Base-by-base conservation (phyloP, 2,888 invertebrate genomes). In the Cybosia mesomella region DNA sequence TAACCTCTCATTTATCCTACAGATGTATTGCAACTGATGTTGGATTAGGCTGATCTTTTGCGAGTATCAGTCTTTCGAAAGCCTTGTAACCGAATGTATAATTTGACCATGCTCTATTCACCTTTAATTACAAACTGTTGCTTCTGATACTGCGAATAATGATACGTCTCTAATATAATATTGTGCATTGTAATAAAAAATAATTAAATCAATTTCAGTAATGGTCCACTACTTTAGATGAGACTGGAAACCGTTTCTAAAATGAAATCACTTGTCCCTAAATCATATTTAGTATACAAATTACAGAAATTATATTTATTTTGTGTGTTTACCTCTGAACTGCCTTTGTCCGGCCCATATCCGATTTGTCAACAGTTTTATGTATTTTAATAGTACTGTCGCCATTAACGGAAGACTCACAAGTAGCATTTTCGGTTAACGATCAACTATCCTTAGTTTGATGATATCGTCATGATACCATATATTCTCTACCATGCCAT, bases 71-170 rank as follows among this genome's bases (percentile, higher is more conserved):
- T 63, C 76, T 84, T 85, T 85, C 84, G 81, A 79, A 84, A 85
- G 79, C 74, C 72, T 71, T 71, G 76, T 73, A 75, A 67, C 57
- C 22, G 60, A 58, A 59, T 73, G 68, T 77, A 83, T 83, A 83
- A 84, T 77, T 70, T 77, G 83, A 75, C 83, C 83, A 84, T 75
- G 74, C 81, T 85, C 70, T 76, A 70, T 85, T 82, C 83, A 82
- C 80, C 77, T 83, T 78, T 81, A 79, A 80, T 81, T 77, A 68
- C 76, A 32, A 61, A 28, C 7, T 32, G 43, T 43, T 49, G 43
- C 43, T 39, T 60, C 13, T 55, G 55, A 4, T 49, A 28, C 43
- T 15, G 10, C 10, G 10, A 36, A 34, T 39, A 15, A 22, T 15
- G 21, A 21, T 60, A 22, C 43, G 7, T 61, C 5, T 22, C 21